A percentile compares a stretch with the other conserved stretches of the same genome.
Evolutionary conservation across 2,113 vertebrate genomes (phyloP).

Genomic region (Dipodomys ordii): DNA sequence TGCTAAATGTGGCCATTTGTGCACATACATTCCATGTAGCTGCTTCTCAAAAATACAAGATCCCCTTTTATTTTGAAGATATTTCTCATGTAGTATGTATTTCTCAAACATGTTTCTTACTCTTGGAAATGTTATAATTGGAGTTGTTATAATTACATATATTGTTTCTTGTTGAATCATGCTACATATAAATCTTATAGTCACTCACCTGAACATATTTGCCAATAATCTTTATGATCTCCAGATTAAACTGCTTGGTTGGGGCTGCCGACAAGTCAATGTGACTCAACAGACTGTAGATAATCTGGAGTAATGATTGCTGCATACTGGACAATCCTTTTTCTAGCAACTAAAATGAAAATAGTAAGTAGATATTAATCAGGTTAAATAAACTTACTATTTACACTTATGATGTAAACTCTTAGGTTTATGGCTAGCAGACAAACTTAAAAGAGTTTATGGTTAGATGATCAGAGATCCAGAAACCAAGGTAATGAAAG

Average conservation of each 20-base stretch:
- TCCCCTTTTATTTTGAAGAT: not conserved
- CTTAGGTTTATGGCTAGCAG: not conserved
- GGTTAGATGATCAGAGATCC: not conserved
- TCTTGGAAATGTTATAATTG: not conserved
- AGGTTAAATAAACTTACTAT: not conserved
- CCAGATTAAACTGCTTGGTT: conserved; percentile 98
- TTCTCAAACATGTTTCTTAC: not conserved
- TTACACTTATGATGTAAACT: not conserved
- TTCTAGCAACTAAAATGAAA: conserved; percentile 92
- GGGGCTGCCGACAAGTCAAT: conserved; percentile 96
- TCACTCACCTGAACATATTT: conserved; percentile 97
- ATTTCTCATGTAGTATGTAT: not conserved
- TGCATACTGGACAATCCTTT: conserved; percentile 98
- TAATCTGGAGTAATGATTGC: conserved; percentile 96
- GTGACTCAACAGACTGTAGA: conserved; percentile 97
- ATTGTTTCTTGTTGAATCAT: not conserved
- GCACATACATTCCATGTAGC: rapidly evolving
- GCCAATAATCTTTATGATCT: conserved; percentile 99
- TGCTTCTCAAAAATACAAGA: no score
- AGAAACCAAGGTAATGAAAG: not conserved
- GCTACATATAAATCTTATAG: not conserved
- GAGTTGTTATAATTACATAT: not conserved
- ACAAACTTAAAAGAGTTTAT: not conserved
- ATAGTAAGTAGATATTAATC: conserved; percentile 48
- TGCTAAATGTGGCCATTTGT: not conserved